Base-by-base conservation (phyloP, 2,888 invertebrate genomes). In the Euplexia lucipara region DNA sequence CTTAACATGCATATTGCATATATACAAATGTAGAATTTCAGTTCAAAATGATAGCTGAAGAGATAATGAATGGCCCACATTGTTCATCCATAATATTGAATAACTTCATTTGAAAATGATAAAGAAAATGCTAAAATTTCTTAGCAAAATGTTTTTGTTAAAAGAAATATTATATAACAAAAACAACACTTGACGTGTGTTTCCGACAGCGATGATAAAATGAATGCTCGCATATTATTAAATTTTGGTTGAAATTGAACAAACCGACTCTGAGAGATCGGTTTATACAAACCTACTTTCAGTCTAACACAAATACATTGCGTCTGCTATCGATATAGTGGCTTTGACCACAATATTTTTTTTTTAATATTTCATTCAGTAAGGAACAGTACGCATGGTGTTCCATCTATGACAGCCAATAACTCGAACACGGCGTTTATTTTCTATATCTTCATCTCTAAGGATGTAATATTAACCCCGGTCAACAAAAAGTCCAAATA, bases 401-500 rank as follows among this genome's bases (percentile, higher is more conserved):
- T 0, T 5, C 6, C 2, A 22, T 22, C n/a, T 20, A 22, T 20
- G 26, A 41, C 26, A 63, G 14, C 32, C 18, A 72, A 48, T 73
- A 56, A 49, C 32, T 30, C 22, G 22, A 53, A 26, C 20, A 41
- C 48, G 14, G 26, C 20, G 12, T 48, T 22, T 41, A 62, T 32
- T 48, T 44, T 54, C 60, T 57, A 9, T 47, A 30, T 41, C 30
- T 53, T 47, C 41, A 35, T 51, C 32, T 20, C 32, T 16, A 44
- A 26, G n/a, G 5, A 39, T 42, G 42, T 41, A 41, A 63, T 74
- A 69, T 42, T 45, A 75, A 42, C 57, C 41, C 8, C 20, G 2
- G 61, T 34, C 39, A 49, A 54, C 70, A 64, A 54, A 74, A 56
- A 60, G 59, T 22, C 32, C 44, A 47, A 58, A 74, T 61, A 75